Conservation (phyloP, 2,113 vertebrate species). For the Nannobrachium achirus region DNA sequence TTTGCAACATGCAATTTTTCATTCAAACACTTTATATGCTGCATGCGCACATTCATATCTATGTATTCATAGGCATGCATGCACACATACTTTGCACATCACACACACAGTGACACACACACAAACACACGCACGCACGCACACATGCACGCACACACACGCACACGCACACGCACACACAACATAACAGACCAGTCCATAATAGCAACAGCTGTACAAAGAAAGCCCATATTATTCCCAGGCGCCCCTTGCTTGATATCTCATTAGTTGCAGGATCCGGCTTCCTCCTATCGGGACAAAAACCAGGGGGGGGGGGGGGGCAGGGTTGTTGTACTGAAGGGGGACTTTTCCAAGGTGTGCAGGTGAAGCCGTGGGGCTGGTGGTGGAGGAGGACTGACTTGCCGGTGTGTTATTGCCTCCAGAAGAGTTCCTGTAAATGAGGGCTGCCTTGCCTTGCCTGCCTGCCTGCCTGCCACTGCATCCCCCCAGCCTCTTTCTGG, state of each 20-base stretch:
- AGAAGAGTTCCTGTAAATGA: slow-evolving; percentile 71
- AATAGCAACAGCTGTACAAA: slow-evolving; percentile 6
- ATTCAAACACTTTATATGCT: too few species aligned
- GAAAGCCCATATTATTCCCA: slow-evolving; percentile 44
- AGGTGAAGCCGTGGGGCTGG: slow-evolving; percentile 60
- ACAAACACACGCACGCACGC: slow-evolving; percentile 6
- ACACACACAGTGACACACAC: too few species aligned
- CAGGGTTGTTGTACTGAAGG: slow-evolving; percentile 33
- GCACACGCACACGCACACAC: slow-evolving; percentile 15
- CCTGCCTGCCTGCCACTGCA: slow-evolving; percentile 36
- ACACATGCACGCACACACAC: neutral
- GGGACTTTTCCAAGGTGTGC: slow-evolving; percentile 41
- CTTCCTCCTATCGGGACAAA: slow-evolving; percentile 54
- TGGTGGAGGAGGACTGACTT: too few species aligned
- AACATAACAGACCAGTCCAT: slow-evolving; percentile 17
- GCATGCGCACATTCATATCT: too few species aligned
- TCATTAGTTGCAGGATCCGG: slow-evolving; percentile 62
- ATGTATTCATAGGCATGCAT: slow-evolving; percentile 23
- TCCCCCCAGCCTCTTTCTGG: slow-evolving; percentile 49
- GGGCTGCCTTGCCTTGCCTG: slow-evolving; percentile 47
- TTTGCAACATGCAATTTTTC: too few species aligned
- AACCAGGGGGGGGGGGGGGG: slow-evolving; percentile 8
- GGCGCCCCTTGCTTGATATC: slow-evolving; percentile 55
- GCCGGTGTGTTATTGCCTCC: slow-evolving; percentile 62
- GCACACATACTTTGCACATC: too few species aligned